Evolutionary conservation across 35 echinoderm and acorn worm species (phyloP).

Genomic region (Hemicentrotus pulcherrimus): DNA sequence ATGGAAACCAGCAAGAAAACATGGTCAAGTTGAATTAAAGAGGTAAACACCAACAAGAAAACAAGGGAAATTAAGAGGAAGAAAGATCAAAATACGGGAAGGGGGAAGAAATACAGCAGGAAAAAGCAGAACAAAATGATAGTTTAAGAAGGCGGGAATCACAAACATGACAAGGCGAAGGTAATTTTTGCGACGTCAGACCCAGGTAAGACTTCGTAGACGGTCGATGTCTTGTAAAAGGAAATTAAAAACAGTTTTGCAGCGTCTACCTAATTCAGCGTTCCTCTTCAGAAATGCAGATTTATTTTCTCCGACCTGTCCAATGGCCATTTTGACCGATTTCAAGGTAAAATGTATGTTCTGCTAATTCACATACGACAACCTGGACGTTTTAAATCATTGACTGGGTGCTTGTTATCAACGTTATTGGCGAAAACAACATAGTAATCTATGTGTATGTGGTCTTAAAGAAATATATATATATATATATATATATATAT

Average conservation of each 20-base stretch:
- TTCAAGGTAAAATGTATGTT: not conserved
- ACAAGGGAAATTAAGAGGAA: not conserved
- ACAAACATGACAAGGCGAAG: not conserved
- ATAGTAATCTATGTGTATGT: too few relatives aligned
- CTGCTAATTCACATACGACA: not conserved
- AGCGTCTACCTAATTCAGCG: not conserved
- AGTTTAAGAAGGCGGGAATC: not conserved
- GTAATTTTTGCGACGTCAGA: not conserved
- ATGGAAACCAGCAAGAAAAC: conserved; percentile 4
- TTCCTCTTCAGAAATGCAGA: not conserved
- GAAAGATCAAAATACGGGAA: not conserved
- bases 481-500: too few relatives aligned
- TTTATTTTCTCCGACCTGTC: not conserved
- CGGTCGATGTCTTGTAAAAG: not conserved
- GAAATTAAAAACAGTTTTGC: not conserved
- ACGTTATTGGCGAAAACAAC: not conserved
- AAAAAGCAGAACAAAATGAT: not conserved
- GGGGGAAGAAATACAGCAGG: not conserved
- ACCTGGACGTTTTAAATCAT: not conserved
- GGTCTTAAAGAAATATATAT: too few relatives aligned
- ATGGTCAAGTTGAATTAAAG: not conserved
- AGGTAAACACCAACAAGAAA: too few relatives aligned
- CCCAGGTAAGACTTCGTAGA: not conserved
- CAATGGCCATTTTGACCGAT: not conserved
- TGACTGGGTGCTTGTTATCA: too few relatives aligned